Evolutionary conservation across 2,888 invertebrate species (phyloP).

Genomic region (Trichopria drosophilae): DNA sequence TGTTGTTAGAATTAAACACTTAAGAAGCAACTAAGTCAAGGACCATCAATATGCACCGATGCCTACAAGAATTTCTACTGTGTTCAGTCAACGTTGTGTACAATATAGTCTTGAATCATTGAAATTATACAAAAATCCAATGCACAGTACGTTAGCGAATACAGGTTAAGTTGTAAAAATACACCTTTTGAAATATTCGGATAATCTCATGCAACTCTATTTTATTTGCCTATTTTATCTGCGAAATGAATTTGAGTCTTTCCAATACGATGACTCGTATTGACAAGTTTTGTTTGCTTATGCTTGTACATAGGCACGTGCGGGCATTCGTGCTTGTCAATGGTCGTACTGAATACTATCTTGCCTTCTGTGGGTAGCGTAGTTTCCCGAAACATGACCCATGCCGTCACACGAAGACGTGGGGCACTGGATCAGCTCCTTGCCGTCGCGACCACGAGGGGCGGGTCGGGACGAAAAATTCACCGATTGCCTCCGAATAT

Average conservation of each 20-base stretch:
- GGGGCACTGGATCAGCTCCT: slow-evolving; percentile 80
- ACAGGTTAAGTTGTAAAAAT: too few relatives aligned
- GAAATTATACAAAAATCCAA: too few relatives aligned
- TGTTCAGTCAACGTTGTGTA: too few relatives aligned
- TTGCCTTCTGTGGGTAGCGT: slow-evolving; percentile 87
- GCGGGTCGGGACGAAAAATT: slow-evolving; percentile 52
- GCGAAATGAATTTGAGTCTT: too few relatives aligned
- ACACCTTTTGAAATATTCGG: too few relatives aligned
- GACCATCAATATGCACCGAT: slow-evolving; percentile 46
- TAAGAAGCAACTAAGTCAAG: slow-evolving; percentile 49
- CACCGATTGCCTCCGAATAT: slow-evolving; percentile 55
- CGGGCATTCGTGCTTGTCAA: slow-evolving; percentile 42
- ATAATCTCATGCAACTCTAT: slow-evolving; percentile 5
- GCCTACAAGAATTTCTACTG: too few relatives aligned
- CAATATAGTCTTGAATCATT: too few relatives aligned
- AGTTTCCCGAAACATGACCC: slow-evolving; percentile 87
- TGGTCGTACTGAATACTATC: slow-evolving; percentile 58
- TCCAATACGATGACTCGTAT: not conserved
- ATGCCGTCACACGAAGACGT: slow-evolving; percentile 81
- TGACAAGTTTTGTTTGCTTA: slow-evolving; percentile 6
- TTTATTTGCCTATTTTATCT: not conserved
- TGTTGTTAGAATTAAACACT: too few relatives aligned
- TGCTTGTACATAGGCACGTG: slow-evolving; percentile 24
- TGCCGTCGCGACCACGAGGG: slow-evolving; percentile 68
- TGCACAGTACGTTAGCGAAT: too few relatives aligned